phyloP scores from a whole-genome alignment of 2,113 vertebrate species.

The Heterochromis multidens region DNA sequence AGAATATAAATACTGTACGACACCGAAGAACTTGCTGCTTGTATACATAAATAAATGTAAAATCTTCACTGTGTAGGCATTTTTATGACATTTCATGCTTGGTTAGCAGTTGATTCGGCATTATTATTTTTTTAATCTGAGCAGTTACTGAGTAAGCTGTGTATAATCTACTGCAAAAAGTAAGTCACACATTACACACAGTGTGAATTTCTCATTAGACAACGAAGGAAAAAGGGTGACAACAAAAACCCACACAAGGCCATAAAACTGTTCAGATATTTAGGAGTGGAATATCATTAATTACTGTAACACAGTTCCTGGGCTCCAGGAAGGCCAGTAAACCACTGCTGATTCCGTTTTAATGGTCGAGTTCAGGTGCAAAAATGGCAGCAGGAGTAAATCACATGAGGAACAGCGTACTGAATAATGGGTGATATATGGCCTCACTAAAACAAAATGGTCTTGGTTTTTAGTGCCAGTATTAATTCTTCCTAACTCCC shows the following conservation, averaged over 20 bases:
- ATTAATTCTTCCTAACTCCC: neutral
- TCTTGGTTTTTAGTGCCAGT: constrained; percentile 3
- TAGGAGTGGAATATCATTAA: constrained; percentile 44
- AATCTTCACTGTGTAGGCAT: neutral
- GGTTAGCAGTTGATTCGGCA: neutral
- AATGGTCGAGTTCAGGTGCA: constrained; percentile 48
- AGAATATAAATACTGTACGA: neutral
- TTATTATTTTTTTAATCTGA: neutral
- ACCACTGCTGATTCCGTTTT: constrained; percentile 40
- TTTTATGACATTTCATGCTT: neutral
- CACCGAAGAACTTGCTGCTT: neutral
- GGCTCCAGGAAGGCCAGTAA: constrained; percentile 16
- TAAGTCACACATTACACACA: neutral
- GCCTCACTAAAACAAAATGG: neutral
- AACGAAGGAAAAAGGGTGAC: neutral
- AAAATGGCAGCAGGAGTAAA: constrained; percentile 39
- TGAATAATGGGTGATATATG: constrained; percentile 11
- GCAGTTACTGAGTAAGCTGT: neutral
- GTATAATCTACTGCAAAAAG: neutral
- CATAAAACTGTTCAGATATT: constrained; percentile 42
- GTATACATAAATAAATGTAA: neutral
- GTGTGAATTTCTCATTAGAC: constrained; percentile 21
- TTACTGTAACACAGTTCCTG: constrained; percentile 23
- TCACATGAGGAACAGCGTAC: constrained; percentile 2
- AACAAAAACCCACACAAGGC: constrained; percentile 4